phyloP scores from a whole-genome alignment of 2,888 invertebrate genomes.

The Cinara cedri region DNA sequence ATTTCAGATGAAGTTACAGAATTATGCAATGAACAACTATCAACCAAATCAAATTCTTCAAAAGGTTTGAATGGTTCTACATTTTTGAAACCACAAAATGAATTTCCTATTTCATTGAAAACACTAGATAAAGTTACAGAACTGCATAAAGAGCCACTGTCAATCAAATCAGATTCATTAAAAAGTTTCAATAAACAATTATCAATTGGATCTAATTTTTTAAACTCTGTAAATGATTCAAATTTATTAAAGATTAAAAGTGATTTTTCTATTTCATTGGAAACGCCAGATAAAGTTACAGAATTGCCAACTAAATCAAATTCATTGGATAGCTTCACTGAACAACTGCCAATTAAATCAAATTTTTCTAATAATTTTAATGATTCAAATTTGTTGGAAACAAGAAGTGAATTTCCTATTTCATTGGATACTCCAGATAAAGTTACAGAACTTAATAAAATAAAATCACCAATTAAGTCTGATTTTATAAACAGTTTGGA shows the following conservation, averaged over 20 bases:
- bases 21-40: not conserved
- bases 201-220: too few relatives aligned
- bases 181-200: too few relatives aligned
- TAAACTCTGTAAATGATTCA: too few relatives aligned
- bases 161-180: too few relatives aligned
- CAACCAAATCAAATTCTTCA: constrained; percentile 1
- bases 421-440: constrained; percentile 28
- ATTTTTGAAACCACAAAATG: not conserved
- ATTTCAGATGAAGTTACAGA: not conserved
- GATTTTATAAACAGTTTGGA: not conserved
- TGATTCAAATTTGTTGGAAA: not conserved
- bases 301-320: not conserved
- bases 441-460: not conserved
- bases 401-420: not conserved
- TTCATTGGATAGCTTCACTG: too few relatives aligned
- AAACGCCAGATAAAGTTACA: not conserved
- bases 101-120: constrained; percentile 15
- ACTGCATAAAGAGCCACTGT: not conserved
- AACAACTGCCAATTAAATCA: constrained; percentile 10
- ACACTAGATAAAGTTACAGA: constrained; percentile 14
- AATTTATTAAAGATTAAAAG: too few relatives aligned
- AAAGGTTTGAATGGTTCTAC: not conserved
- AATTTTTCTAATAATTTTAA: not conserved
- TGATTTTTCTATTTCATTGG: not conserved
- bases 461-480: too few relatives aligned